Percentiles rank a stretch among this genome's conserved stretches.
Conservation (phyloP, 2,113 vertebrate species). For the Oreamnos americanus region DNA sequence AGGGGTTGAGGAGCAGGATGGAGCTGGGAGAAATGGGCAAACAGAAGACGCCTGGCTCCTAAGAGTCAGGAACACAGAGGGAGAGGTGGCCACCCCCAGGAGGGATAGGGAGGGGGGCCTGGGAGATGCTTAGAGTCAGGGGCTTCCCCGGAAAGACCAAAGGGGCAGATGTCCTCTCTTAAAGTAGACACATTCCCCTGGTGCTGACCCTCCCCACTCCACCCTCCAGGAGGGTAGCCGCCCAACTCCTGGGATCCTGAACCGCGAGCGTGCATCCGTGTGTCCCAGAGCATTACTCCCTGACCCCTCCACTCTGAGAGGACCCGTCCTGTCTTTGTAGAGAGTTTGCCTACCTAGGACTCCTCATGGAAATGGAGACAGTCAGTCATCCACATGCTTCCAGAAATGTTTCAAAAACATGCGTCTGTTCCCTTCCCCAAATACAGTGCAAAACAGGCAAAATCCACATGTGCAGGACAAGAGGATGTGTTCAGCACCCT, state of each 20-base stretch:
- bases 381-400: neutral
- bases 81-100: neutral
- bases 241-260: neutral
- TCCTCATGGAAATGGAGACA: neutral
- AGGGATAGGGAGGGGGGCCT: neutral
- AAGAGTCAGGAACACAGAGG: neutral
- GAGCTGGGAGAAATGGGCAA: neutral
- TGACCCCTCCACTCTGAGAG: neutral
- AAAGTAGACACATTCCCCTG: neutral
- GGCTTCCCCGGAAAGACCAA: neutral
- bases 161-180: neutral
- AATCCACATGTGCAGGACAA: neutral
- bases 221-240: rapidly evolving
- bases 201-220: neutral
- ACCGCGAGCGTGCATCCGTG: rapidly evolving
- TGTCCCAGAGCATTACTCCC: neutral
- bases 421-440: neutral
- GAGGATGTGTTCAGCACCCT: neutral
- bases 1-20: constrained; percentile 14
- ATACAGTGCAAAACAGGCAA: neutral
- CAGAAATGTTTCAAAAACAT: neutral
- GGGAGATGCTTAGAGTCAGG: neutral
- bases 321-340: neutral
- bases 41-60: neutral
- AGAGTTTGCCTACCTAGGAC: neutral